Conservation (phyloP, 2,113 vertebrate genomes). For the Spilogale gracilis region DNA sequence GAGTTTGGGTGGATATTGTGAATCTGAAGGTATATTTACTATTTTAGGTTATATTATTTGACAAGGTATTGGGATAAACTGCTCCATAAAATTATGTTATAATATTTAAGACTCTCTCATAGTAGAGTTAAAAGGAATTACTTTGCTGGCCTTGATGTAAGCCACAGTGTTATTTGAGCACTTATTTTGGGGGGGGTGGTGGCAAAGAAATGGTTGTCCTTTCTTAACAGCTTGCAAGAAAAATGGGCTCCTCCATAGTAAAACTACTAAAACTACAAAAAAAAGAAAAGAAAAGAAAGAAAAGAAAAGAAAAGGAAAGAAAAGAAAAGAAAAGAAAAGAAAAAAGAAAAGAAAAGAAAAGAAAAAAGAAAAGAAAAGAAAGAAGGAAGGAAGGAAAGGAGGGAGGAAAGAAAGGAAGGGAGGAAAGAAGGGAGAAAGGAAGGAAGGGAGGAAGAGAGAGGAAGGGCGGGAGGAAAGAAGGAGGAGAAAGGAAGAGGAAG, state of each 20-base stretch:
- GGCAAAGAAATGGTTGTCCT: not conserved
- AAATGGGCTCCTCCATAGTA: not conserved
- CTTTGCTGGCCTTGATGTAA: not conserved
- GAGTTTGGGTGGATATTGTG: not conserved
- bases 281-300: too few relatives aligned
- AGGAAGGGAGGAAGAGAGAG: too few relatives aligned
- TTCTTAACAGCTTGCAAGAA: not conserved
- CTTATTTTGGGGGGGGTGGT: too few relatives aligned
- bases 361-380: too few relatives aligned
- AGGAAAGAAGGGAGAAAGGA: too few relatives aligned
- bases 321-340: too few relatives aligned
- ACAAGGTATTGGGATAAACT: not conserved
- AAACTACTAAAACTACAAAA: not conserved
- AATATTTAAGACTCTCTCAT: not conserved
- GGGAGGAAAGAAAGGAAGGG: too few relatives aligned
- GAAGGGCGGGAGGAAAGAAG: too few relatives aligned
- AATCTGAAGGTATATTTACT: not conserved
- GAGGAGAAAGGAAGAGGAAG: too few relatives aligned
- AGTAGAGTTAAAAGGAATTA: not conserved
- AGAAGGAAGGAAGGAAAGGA: too few relatives aligned
- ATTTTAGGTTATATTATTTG: not conserved
- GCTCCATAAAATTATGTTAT: not conserved
- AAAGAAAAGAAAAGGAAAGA: not conserved
- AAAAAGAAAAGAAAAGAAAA: not conserved
- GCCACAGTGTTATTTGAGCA: not conserved